Percentiles rank a stretch among this genome's conserved stretches.
Evolutionary conservation across 1,140 invertebrate species (phyloP).

Genomic region (Drosophila sproati): DNA sequence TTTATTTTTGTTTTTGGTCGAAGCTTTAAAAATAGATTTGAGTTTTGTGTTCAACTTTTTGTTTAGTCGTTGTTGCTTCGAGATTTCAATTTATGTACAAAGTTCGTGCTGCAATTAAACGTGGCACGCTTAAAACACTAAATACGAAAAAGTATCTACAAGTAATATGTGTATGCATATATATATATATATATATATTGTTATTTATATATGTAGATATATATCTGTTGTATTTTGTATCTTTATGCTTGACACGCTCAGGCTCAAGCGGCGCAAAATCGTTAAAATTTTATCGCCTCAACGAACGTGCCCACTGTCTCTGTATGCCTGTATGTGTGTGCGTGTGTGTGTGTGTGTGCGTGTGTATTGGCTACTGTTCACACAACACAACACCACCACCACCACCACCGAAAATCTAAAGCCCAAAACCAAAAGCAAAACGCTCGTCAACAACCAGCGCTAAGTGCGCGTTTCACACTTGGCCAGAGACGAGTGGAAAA

Average conservation of each 20-base stretch:
- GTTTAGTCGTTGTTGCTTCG: constrained; percentile 46
- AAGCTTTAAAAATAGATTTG: constrained; percentile 55
- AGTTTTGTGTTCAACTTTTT: constrained; percentile 6
- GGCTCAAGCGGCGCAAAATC: constrained; percentile 74
- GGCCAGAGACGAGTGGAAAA: not conserved
- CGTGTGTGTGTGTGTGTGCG: constrained; percentile 19
- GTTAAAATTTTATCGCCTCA: constrained; percentile 80
- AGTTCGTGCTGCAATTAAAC: constrained; percentile 78
- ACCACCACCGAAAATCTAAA: constrained; percentile 23
- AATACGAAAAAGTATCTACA: constrained; percentile 55
- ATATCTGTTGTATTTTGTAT: constrained; percentile 68
- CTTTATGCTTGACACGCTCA: constrained; percentile 79
- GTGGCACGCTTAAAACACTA: constrained; percentile 65
- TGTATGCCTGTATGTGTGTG: constrained; percentile 16
- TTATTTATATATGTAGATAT: constrained; percentile 38
- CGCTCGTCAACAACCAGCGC: constrained; percentile 34
- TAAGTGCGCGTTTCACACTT: constrained; percentile 50
- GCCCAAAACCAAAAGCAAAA: constrained; percentile 18
- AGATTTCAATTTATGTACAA: constrained; percentile 77
- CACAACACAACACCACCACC: constrained; percentile 38
- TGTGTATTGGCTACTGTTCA: constrained; percentile 44
- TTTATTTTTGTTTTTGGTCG: constrained; percentile 59
- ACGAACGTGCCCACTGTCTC: constrained; percentile 54
- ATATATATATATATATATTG: constrained; percentile 38
- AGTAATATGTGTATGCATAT: constrained; percentile 39